Evolutionary conservation across 2,113 vertebrate species (phyloP).

Genomic region (Podiceps cristatus): DNA sequence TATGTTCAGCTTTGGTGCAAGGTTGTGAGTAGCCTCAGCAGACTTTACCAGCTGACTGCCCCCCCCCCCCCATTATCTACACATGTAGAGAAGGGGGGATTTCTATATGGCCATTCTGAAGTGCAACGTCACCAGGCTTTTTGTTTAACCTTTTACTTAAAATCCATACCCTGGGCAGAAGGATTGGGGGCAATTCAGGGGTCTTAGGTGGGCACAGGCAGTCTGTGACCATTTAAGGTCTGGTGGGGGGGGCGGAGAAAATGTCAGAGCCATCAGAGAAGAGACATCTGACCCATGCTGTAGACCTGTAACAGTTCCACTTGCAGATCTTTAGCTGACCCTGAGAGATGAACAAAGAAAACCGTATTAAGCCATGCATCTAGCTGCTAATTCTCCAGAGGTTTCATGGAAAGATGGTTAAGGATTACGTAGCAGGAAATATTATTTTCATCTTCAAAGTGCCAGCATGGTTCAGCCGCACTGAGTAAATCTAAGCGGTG

Average conservation of each 20-base stretch:
- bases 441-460: neutral
- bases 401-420: neutral
- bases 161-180: neutral
- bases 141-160: neutral
- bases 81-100: neutral
- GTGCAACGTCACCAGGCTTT: neutral
- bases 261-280: neutral
- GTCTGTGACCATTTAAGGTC: neutral
- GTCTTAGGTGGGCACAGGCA: no score
- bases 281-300: neutral
- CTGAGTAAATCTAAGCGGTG: neutral
- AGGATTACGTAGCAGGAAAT: neutral
- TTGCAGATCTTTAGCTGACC: neutral
- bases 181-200: neutral
- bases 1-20: neutral
- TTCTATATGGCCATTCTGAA: neutral
- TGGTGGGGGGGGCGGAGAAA: neutral
- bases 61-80: no score
- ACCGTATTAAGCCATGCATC: neutral
- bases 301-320: neutral
- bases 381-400: neutral
- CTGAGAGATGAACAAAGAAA: neutral
- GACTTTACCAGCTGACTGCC: neutral
- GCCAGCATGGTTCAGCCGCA: neutral
- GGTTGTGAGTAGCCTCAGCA: neutral